phyloP scores from a whole-genome alignment of 2,888 invertebrate genomes.

The Syrista parreyssii region DNA sequence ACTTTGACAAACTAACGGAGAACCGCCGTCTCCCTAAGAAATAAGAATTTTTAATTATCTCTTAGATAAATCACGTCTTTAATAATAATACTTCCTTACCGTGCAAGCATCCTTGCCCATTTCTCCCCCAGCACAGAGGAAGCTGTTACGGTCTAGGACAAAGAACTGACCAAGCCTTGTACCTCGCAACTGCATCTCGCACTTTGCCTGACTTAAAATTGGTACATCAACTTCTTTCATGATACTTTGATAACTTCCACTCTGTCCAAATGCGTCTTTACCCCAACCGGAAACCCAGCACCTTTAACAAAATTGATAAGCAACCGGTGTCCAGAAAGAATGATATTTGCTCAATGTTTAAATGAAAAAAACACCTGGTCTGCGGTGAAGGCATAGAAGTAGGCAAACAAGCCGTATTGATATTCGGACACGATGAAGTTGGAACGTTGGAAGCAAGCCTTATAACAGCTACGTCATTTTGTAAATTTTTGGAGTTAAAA shows the following conservation, averaged over 20 bases:
- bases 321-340: not conserved
- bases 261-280: constrained; percentile 76
- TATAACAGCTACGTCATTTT: constrained; percentile 85
- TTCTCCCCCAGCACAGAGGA: constrained; percentile 85
- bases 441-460: constrained; percentile 69
- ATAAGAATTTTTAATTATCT: constrained; percentile 1
- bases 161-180: constrained; percentile 77
- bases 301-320: constrained; percentile 42
- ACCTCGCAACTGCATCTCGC: constrained; percentile 73
- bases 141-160: constrained; percentile 74
- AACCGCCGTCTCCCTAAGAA: constrained; percentile 79
- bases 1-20: constrained; percentile 74
- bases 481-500: constrained; percentile 78
- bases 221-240: constrained; percentile 82
- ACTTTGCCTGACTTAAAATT: constrained; percentile 73
- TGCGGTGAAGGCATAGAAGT: constrained; percentile 52
- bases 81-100: constrained; percentile 65
- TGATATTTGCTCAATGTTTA: not conserved
- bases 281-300: constrained; percentile 90
- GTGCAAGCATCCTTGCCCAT: constrained; percentile 82
- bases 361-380: constrained; percentile 36
- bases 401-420: constrained; percentile 69
- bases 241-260: constrained; percentile 73
- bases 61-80: not conserved
- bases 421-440: constrained; percentile 59